Percentiles rank a stretch among this genome's conserved stretches.
Conservation (phyloP, 2,113 vertebrate genomes). For the Gymnogyps californianus region DNA sequence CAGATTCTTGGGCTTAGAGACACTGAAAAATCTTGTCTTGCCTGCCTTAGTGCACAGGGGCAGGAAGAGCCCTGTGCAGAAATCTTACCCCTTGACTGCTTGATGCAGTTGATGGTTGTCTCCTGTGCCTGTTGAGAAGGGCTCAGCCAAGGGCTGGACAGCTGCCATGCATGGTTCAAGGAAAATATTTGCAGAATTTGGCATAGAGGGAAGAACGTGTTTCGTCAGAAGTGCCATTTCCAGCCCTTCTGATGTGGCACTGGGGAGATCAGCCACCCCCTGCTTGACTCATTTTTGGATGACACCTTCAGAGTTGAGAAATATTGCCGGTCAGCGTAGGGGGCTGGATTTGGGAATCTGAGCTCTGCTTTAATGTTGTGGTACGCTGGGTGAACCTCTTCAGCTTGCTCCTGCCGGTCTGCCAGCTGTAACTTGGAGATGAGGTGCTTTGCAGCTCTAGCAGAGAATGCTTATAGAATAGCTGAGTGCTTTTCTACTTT, state of each 20-base stretch:
- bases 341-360: not conserved
- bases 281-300: slow-evolving; percentile 58
- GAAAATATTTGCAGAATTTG: slow-evolving; percentile 31
- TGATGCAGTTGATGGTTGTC: not conserved
- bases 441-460: not conserved
- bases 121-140: not conserved
- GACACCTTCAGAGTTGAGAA: slow-evolving; percentile 50
- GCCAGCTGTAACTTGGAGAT: not conserved
- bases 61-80: not conserved
- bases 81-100: not conserved
- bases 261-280: slow-evolving; percentile 47
- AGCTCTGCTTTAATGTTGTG: not conserved
- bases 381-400: not conserved
- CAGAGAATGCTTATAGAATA: not conserved
- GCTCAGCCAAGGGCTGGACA: not conserved
- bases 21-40: not conserved
- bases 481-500: not conserved
- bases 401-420: not conserved
- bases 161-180: not conserved
- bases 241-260: slow-evolving; percentile 36
- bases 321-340: not conserved
- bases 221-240: slow-evolving; percentile 31
- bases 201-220: not conserved
- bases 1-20: not conserved
- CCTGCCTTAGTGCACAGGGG: not conserved